These are phyloP conservation scores for Caranx ignobilis DNA, from an alignment of 2,113 vertebrate genomes.

Conservation along the genomic window DNA sequence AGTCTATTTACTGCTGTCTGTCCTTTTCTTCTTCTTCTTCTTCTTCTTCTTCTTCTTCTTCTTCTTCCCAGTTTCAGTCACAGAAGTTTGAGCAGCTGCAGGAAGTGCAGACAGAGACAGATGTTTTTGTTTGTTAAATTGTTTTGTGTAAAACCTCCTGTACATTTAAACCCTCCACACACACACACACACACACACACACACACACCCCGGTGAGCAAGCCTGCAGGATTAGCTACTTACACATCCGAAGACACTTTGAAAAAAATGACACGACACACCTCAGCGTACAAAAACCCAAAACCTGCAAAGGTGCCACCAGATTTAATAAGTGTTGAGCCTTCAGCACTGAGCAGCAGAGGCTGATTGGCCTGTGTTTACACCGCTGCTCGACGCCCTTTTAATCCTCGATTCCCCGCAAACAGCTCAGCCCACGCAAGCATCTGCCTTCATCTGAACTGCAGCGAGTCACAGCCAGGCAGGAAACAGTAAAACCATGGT, in stretches of 20 bases:
- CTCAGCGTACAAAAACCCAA: slow-evolving; percentile 3
- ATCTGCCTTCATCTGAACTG: slow-evolving; percentile 66
- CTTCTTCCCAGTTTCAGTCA: background rate
- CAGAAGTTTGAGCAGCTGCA: slow-evolving; percentile 21
- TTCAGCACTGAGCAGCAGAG: background rate
- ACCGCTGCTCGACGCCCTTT: slow-evolving; percentile 26
- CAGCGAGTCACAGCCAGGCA: slow-evolving; percentile 53
- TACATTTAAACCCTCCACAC: slow-evolving; percentile 1
- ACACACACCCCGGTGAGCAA: slow-evolving; percentile 1
- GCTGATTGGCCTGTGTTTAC: slow-evolving; percentile 60
- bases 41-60: too few relatives aligned
- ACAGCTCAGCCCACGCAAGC: slow-evolving; percentile 64
- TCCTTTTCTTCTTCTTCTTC: slow-evolving; percentile 3
- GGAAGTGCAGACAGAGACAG: slow-evolving; percentile 2
- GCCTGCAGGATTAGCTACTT: slow-evolving; percentile 22
- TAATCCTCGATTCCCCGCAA: slow-evolving; percentile 58
- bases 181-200: too few relatives aligned
- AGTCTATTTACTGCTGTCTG: slow-evolving; percentile 8
- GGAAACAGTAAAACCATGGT: slow-evolving; percentile 73
- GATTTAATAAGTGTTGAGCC: slow-evolving; percentile 23
- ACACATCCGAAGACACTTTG: background rate
- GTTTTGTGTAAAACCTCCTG: slow-evolving; percentile 13
- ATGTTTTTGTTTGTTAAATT: slow-evolving; percentile 11
- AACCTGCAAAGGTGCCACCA: background rate
- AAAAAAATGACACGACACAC: slow-evolving; percentile 19